Conservation (phyloP, 2,888 invertebrate species). For the Hemithea aestivaria region DNA sequence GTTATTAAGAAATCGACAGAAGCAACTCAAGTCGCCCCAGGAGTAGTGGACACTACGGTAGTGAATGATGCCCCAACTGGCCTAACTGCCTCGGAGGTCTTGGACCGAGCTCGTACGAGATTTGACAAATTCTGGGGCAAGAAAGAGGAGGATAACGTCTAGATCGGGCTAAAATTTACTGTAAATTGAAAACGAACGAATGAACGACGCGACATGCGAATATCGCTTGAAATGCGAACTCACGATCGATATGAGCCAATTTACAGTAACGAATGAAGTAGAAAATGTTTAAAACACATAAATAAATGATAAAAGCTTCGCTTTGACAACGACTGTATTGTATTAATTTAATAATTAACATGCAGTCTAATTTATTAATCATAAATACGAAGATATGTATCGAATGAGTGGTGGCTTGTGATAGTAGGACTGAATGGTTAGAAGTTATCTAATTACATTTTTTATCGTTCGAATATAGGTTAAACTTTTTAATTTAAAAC, state of each 20-base stretch:
- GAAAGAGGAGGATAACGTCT: slow-evolving; percentile 80
- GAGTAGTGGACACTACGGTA: slow-evolving; percentile 76
- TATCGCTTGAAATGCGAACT: too few species aligned
- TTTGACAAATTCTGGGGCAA: slow-evolving; percentile 93
- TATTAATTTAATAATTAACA: slow-evolving; percentile 43
- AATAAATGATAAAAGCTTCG: slow-evolving; percentile 61
- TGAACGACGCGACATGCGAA: slow-evolving; percentile 9
- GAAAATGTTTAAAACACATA: slow-evolving; percentile 51
- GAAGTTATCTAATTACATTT: slow-evolving; percentile 29
- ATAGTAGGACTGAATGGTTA: slow-evolving; percentile 53
- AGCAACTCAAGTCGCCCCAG: slow-evolving; percentile 75
- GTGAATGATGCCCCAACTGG: slow-evolving; percentile 67
- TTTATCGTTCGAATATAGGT: slow-evolving; percentile 30
- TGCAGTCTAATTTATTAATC: slow-evolving; percentile 40
- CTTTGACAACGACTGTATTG: slow-evolving; percentile 65
- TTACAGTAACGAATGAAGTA: slow-evolving; percentile 40
- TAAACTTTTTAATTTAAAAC: not conserved
- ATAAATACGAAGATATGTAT: slow-evolving; percentile 49
- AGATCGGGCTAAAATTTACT: slow-evolving; percentile 31
- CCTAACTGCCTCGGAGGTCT: slow-evolving; percentile 84
- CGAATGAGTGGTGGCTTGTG: slow-evolving; percentile 72
- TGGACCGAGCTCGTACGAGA: slow-evolving; percentile 89
- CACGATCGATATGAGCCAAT: slow-evolving; percentile 38
- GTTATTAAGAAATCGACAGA: slow-evolving; percentile 69
- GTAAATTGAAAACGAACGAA: slow-evolving; percentile 51